phyloP scores from a whole-genome alignment of 2,888 invertebrate genomes.

The Zootermopsis nevadensis region DNA sequence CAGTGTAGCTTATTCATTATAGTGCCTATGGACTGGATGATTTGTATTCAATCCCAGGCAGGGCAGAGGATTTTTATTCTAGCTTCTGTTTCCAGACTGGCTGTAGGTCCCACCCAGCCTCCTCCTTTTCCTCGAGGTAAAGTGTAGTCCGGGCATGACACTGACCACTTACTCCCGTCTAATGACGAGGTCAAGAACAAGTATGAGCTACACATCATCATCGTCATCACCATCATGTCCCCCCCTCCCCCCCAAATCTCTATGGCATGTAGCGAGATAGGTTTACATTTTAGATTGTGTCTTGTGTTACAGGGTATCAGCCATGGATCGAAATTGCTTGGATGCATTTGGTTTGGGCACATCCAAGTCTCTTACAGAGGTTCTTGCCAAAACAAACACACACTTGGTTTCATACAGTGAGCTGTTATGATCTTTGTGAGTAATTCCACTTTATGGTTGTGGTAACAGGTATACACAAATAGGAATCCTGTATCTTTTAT shows the following conservation, averaged over 20 bases:
- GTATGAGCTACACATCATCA: background rate
- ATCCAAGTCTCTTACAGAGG: slow-evolving; percentile 64
- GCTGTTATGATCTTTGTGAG: slow-evolving; percentile 10
- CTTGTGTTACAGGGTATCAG: slow-evolving; percentile 66
- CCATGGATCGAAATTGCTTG: slow-evolving; percentile 69
- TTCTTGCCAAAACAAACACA: slow-evolving; percentile 64
- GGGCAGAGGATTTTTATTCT: too few species aligned
- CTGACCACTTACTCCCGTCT: too few species aligned
- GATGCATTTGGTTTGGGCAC: slow-evolving; percentile 72
- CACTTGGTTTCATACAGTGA: slow-evolving; percentile 26
- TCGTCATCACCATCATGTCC: background rate
- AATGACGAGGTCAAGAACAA: background rate
- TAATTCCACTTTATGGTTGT: background rate
- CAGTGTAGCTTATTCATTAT: too few species aligned
- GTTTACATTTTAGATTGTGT: slow-evolving; percentile 7
- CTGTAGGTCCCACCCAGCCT: too few species aligned
- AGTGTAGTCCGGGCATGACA: too few species aligned
- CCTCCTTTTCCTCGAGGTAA: too few species aligned
- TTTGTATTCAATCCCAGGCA: background rate
- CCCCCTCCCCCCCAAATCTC: too few species aligned
- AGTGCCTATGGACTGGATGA: background rate
- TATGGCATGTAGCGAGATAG: background rate
- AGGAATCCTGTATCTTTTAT: background rate
- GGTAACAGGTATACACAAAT: background rate
- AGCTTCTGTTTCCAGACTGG: too few species aligned